A percentile compares a stretch with the other conserved stretches of the same genome.
phyloP scores from a whole-genome alignment of 2,888 invertebrate genomes.

The Apodemia hepburni region DNA sequence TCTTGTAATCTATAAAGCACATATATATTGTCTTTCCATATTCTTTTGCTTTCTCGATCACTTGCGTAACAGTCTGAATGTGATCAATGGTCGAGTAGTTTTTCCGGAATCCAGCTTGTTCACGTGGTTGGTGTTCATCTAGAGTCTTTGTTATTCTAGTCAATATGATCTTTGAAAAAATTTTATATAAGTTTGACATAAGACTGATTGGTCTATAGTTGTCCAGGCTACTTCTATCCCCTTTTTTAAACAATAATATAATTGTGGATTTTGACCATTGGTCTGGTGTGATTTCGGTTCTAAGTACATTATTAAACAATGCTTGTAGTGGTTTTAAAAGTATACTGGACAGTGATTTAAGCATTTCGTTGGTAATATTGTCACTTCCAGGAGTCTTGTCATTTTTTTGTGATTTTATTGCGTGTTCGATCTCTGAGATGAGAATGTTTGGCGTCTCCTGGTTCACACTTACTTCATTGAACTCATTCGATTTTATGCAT shows the following conservation, averaged over 20 bases:
- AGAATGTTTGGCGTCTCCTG: slow-evolving; percentile 1
- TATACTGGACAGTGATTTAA: background rate
- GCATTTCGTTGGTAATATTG: slow-evolving; percentile 17
- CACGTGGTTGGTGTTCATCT: background rate
- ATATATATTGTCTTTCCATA: slow-evolving; percentile 20
- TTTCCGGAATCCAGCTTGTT: background rate
- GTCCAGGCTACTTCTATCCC: too few species aligned
- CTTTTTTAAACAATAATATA: too few species aligned
- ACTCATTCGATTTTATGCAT: background rate
- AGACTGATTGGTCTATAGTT: slow-evolving; percentile 2
- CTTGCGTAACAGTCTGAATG: background rate
- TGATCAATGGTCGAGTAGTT: background rate
- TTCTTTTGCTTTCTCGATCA: slow-evolving; percentile 11
- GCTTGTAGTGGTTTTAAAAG: too few species aligned
- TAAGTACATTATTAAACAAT: too few species aligned
- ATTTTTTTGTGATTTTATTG: slow-evolving; percentile 22
- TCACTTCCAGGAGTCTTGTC: slow-evolving; percentile 16
- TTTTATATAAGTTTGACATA: background rate
- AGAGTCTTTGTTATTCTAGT: background rate
- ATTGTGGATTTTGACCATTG: slow-evolving; percentile 19
- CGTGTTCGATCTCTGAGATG: slow-evolving; percentile 20
- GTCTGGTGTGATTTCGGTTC: slow-evolving; percentile 16
- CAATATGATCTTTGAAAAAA: background rate
- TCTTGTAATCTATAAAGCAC: slow-evolving; percentile 24
- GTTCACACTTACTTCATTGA: background rate